A percentile compares a stretch with the other conserved stretches of the same genome.
Evolutionary conservation across 2,113 vertebrate species (phyloP).

Genomic region (Mastomys natalensis): DNA sequence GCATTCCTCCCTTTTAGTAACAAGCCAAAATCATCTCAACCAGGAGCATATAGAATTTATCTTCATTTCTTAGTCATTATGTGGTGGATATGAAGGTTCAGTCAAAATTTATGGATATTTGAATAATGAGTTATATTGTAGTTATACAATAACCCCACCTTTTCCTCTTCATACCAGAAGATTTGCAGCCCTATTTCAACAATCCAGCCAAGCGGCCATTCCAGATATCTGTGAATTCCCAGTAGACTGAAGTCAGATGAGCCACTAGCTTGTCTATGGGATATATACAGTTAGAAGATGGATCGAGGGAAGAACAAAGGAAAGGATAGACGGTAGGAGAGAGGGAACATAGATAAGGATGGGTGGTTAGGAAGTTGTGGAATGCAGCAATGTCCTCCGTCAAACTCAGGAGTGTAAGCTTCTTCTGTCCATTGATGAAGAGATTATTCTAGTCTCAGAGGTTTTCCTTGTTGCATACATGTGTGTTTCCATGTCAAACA

Average conservation of each 20-base stretch:
- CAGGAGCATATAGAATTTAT: not conserved
- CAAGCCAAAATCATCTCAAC: not conserved
- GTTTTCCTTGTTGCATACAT: not conserved
- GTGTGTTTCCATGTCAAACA: not conserved
- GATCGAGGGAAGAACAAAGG: not conserved
- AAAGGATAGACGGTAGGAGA: not conserved
- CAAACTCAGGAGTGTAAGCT: no score
- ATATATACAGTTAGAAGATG: not conserved
- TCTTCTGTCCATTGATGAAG: not conserved
- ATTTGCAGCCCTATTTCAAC: no score
- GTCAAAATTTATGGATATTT: not conserved
- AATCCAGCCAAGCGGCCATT: not conserved
- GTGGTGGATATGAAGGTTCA: not conserved
- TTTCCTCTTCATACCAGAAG: not conserved
- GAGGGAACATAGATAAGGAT: not conserved
- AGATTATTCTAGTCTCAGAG: not conserved
- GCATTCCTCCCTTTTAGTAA: not conserved
- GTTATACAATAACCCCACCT: not conserved
- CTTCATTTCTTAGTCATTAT: not conserved
- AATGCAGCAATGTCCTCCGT: not conserved
- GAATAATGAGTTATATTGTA: not conserved
- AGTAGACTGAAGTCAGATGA: not conserved
- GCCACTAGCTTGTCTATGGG: no score
- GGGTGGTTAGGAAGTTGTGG: not conserved
- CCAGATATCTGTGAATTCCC: not conserved